Evolutionary conservation across 2,888 invertebrate genomes (phyloP).

Genomic region (Spodoptera picta): DNA sequence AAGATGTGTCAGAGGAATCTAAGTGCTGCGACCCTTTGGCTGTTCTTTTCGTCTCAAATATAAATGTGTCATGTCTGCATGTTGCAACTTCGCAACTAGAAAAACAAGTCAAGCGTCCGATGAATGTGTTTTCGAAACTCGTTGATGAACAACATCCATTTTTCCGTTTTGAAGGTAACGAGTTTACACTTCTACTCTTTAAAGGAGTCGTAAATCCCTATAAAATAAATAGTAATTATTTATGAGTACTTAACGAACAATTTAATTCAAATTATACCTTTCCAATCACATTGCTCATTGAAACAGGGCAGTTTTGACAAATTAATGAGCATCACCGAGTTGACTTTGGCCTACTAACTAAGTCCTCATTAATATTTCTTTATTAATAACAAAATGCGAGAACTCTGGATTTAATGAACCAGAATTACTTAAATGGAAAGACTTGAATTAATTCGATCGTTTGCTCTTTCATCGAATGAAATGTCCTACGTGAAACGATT

Average conservation of each 20-base stretch:
- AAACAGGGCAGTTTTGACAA: slow-evolving; percentile 19
- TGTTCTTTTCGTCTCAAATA: no score
- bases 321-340: slow-evolving; percentile 25
- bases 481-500: slow-evolving; percentile 3
- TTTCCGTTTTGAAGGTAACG: no score
- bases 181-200: no score
- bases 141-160: slow-evolving; percentile 12
- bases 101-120: not conserved
- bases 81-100: not conserved
- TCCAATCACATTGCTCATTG: slow-evolving; percentile 10
- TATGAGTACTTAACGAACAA: not conserved
- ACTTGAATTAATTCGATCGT: slow-evolving; percentile 29
- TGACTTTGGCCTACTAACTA: slow-evolving; percentile 18
- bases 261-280: slow-evolving; percentile 1
- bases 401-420: slow-evolving; percentile 33
- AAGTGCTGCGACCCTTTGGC: no score
- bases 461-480: slow-evolving; percentile 21
- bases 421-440: slow-evolving; percentile 25
- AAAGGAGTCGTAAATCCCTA: no score
- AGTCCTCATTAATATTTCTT: slow-evolving; percentile 26
- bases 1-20: no score
- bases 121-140: slow-evolving; percentile 3
- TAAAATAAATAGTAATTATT: no score
- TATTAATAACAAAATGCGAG: slow-evolving; percentile 36
- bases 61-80: no score